These are phyloP conservation scores for Atethmia centrago DNA, from an alignment of 2,888 invertebrate genomes.

Conservation along the genomic window DNA sequence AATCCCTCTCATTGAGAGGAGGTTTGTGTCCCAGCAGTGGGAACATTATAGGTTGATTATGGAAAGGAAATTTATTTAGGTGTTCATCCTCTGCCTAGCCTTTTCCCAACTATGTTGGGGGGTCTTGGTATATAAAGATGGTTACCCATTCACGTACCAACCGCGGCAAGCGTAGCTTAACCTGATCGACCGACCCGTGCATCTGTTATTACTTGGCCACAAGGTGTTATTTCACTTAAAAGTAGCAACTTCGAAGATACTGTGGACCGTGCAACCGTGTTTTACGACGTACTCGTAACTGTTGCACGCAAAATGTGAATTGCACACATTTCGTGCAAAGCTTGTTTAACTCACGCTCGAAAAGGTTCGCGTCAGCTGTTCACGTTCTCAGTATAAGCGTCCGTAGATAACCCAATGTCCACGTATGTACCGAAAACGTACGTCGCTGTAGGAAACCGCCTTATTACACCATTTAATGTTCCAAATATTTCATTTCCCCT, in stretches of 20 bases:
- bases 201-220: too few species aligned
- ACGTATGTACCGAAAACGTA: constrained; percentile 14
- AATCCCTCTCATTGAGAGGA: too few species aligned
- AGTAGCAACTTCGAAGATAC: background rate
- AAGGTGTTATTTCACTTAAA: background rate
- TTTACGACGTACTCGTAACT: constrained; percentile 30
- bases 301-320: constrained; percentile 41
- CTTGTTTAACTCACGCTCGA: constrained; percentile 24
- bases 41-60: too few species aligned
- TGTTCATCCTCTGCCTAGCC: too few species aligned
- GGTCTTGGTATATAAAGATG: too few species aligned
- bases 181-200: too few species aligned
- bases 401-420: constrained; percentile 25
- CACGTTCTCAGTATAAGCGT: constrained; percentile 26
- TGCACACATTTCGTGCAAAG: constrained; percentile 41
- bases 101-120: too few species aligned
- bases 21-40: too few species aligned
- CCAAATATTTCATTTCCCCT: constrained; percentile 66
- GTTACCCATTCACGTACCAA: too few species aligned
- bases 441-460: constrained; percentile 8
- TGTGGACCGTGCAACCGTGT: constrained; percentile 21
- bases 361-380: constrained; percentile 50
- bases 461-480: constrained; percentile 58
- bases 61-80: background rate
- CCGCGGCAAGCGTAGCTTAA: too few species aligned